Evolutionary conservation across 1,140 invertebrate genomes (phyloP).

Genomic region (Frieseomelitta varia): DNA sequence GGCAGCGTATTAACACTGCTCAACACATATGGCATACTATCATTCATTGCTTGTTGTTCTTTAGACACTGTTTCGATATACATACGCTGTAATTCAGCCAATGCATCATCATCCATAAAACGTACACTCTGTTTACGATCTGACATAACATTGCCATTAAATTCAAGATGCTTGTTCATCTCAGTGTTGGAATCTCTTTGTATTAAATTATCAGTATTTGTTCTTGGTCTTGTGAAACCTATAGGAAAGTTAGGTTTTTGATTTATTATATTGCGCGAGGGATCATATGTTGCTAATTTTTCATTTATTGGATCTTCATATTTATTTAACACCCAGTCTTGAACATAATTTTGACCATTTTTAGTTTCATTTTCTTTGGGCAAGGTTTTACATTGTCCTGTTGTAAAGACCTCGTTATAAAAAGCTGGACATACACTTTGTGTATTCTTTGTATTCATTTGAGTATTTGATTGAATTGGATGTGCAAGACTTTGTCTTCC

Average conservation of each 20-base stretch:
- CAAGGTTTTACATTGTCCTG: neutral
- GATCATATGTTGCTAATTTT: neutral
- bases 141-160: slow-evolving; percentile 42
- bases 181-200: slow-evolving; percentile 6
- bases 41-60: slow-evolving; percentile 23
- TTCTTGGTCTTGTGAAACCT: slow-evolving; percentile 64
- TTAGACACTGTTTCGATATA: slow-evolving; percentile 59
- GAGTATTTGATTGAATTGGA: neutral
- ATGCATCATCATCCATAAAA: slow-evolving; percentile 67
- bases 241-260: slow-evolving; percentile 59
- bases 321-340: slow-evolving; percentile 27
- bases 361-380: neutral
- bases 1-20: slow-evolving; percentile 54
- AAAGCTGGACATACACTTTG: neutral
- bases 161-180: slow-evolving; percentile 64
- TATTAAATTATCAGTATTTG: slow-evolving; percentile 15
- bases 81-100: slow-evolving; percentile 72
- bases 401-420: slow-evolving; percentile 10
- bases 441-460: neutral
- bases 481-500: slow-evolving; percentile 23
- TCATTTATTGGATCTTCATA: slow-evolving; percentile 2
- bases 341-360: neutral
- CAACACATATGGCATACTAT: slow-evolving; percentile 51
- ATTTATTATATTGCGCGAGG: slow-evolving; percentile 11
- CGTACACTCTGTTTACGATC: slow-evolving; percentile 58